Evolutionary conservation across 2,113 vertebrate species (phyloP).

Genomic region (Uropsilus gracilis): DNA sequence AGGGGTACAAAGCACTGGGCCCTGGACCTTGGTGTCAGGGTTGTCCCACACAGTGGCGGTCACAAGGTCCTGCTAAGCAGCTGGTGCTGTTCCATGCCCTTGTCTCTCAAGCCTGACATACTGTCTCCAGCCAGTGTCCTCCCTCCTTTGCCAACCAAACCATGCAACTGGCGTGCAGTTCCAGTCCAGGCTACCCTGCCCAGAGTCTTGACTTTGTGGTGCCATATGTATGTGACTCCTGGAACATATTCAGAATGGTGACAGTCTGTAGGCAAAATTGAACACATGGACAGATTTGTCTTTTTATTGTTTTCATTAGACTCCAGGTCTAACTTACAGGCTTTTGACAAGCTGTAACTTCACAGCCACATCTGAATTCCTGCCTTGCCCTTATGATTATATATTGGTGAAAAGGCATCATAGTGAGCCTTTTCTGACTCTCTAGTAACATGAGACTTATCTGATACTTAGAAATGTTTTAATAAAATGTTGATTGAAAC

Average conservation of each 20-base stretch:
- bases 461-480: neutral
- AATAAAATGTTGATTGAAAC: neutral
- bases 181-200: neutral
- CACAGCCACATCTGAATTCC: neutral
- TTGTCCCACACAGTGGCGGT: neutral
- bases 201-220: neutral
- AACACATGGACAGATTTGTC: neutral
- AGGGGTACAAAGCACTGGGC: neutral
- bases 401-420: neutral
- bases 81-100: neutral
- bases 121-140: neutral
- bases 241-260: neutral
- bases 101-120: neutral
- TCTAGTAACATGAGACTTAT: neutral
- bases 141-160: neutral
- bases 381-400: neutral
- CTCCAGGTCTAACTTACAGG: neutral
- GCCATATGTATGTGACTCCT: neutral
- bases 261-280: neutral
- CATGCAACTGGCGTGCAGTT: neutral
- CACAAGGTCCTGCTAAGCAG: neutral
- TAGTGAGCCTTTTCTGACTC: neutral
- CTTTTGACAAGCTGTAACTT: neutral
- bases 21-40: neutral
- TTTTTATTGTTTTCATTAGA: neutral